Evolutionary conservation across 2,797 vertebrate genomes (phyloP).

Genomic region (Acanthopagrus latus): DNA sequence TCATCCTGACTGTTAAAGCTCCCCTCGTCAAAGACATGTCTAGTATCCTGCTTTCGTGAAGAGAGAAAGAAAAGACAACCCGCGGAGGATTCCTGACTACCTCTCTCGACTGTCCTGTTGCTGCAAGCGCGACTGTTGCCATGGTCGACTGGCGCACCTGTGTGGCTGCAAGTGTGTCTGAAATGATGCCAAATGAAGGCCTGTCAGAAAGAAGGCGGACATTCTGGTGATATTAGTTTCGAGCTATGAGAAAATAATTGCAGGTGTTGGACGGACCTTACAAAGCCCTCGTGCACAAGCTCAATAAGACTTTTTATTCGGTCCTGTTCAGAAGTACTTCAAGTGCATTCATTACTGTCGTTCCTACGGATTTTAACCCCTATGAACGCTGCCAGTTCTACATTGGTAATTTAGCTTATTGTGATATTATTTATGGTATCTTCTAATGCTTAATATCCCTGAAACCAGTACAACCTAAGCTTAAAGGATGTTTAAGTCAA

Average conservation of each 20-base stretch:
- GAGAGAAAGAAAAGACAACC: conserved; percentile 34
- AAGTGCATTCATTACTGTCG: not conserved
- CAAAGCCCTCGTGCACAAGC: not conserved
- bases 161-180: conserved; percentile 31
- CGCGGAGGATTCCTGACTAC: conserved; percentile 41
- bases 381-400: too few relatives aligned
- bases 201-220: conserved; percentile 9
- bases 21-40: conserved; percentile 42
- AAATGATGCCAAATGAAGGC: conserved; percentile 39
- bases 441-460: too few relatives aligned
- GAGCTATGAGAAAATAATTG: not conserved
- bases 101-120: conserved; percentile 13
- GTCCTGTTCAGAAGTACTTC: not conserved
- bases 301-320: conserved; percentile 4
- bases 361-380: conserved; percentile 3
- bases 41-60: conserved; percentile 33
- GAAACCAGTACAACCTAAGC: too few relatives aligned
- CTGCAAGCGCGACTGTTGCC: conserved; percentile 63
- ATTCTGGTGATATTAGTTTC: conserved; percentile 7
- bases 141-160: conserved; percentile 55
- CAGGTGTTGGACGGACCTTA: conserved; percentile 8
- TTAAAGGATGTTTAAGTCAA: too few relatives aligned
- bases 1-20: conserved; percentile 49
- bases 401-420: too few relatives aligned
- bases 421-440: too few relatives aligned